Base-by-base conservation (phyloP, 2,797 vertebrate genomes). In the Propithecus deckenii region DNA sequence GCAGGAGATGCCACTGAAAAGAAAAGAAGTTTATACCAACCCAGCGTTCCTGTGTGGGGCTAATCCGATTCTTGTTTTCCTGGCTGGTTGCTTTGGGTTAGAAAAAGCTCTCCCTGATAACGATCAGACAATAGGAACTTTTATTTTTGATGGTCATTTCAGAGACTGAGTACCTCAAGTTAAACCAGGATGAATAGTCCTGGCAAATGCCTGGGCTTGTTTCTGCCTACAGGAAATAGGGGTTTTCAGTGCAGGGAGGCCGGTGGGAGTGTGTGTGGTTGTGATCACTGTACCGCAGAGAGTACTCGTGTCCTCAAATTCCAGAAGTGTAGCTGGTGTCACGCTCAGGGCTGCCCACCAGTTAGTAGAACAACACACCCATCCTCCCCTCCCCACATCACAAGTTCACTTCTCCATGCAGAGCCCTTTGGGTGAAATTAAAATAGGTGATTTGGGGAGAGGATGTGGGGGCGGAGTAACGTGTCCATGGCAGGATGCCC, bases 191-290 rank as follows among this genome's bases (percentile, higher is more conserved):
- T 22, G 7, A 89, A 50, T 5, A 32, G 92, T 81, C 71, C 89
- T 74, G 20, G 67, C 12, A 59, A 74, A 93, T 63, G 93, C 63
- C 96, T 38, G 46, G 96, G 80, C 95, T 92, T 97, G 87, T 90
- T 86, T 96, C 57, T 86, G 59, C 23, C 94, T n/a, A 59, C 97
- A 92, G 97, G 95, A 97, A 97, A 71, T 46, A 11, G 86, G 86
- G 80, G 48, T 41, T 95, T 90, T 97, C 7, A 1, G 74, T 89
- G 61, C 74, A 72, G 7, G 38, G 69, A 69, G 80, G 43, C 75
- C 79, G 43, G 76, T 35, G 91, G 48, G 86, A 67, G 84, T 76
- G n/a, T 4, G 28, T 76, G 86, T 5, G 69, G 65, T 35, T 57
- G 20, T 79, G 61, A 93, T 38, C 46, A 38, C 18, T n/a, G 84